A percentile compares a stretch with the other conserved stretches of the same genome.
Conservation (phyloP, 2,113 vertebrate genomes). For the Odobenus rosmarus region DNA sequence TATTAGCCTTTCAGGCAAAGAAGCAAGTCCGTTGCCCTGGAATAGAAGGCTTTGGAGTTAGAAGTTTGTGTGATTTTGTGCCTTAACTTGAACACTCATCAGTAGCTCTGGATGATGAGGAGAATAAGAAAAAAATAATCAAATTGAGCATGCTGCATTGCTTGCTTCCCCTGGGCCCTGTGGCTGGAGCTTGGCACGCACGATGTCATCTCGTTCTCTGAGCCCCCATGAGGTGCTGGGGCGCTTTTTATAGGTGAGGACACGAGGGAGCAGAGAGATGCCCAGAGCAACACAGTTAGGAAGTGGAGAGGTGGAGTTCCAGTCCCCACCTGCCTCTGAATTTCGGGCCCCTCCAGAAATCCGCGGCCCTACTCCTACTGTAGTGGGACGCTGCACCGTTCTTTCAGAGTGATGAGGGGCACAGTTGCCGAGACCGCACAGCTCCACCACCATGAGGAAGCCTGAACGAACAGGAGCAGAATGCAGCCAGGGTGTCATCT, state of each 20-base stretch:
- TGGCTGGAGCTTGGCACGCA: too few species aligned
- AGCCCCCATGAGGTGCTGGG: fast-evolving
- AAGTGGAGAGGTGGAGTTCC: background rate
- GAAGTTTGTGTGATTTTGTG: conserved; percentile 41
- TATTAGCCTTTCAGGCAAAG: conserved; percentile 72
- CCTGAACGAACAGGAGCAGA: background rate
- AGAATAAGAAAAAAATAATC: background rate
- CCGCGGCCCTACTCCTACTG: fast-evolving
- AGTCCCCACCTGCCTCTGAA: background rate
- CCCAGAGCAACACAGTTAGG: fast-evolving
- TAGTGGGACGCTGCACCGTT: background rate
- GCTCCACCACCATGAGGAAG: fast-evolving
- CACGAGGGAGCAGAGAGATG: background rate
- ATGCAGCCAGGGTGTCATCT: too few species aligned
- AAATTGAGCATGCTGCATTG: background rate
- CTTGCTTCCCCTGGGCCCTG: background rate
- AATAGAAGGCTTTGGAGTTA: conserved; percentile 42
- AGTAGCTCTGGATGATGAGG: background rate
- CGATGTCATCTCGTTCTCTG: fast-evolving
- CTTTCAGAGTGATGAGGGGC: background rate
- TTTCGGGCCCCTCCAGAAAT: background rate
- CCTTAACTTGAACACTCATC: background rate
- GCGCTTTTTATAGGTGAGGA: background rate
- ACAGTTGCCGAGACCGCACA: background rate
- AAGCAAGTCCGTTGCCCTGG: conserved; percentile 61